Conservation (phyloP, 2,797 vertebrate species). For the Choloepus didactylus region DNA sequence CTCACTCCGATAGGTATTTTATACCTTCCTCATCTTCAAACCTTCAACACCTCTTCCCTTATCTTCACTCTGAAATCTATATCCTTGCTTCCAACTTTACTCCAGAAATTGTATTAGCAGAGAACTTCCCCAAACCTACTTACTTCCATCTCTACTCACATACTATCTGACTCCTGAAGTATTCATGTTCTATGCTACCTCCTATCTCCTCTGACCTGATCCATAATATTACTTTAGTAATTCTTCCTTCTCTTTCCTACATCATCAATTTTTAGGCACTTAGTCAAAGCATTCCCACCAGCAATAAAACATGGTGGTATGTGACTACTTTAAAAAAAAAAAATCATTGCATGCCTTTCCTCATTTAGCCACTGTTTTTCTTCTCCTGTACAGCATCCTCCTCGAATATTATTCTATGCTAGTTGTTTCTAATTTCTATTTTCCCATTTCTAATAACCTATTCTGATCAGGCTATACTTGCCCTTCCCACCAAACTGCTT, state of each 20-base stretch:
- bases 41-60: not conserved
- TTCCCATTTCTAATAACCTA: not conserved
- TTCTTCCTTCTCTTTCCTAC: not conserved
- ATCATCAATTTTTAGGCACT: not conserved
- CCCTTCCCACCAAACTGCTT: not conserved
- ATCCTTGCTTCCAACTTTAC: not conserved
- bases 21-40: not conserved
- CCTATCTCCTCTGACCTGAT: not conserved
- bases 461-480: not conserved
- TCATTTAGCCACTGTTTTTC: not conserved
- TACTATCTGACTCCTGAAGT: not conserved
- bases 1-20: not conserved
- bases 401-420: not conserved
- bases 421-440: not conserved
- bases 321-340: not conserved
- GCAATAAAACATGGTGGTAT: not conserved
- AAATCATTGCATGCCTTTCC: not conserved
- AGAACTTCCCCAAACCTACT: not conserved
- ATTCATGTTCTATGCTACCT: not conserved
- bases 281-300: not conserved
- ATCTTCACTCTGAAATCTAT: not conserved
- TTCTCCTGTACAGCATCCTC: not conserved
- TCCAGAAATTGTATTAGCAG: not conserved
- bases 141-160: not conserved
- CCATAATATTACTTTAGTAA: not conserved